phyloP scores from a whole-genome alignment of 2,888 invertebrate genomes.

The Dryocosmus kuriphilus region DNA sequence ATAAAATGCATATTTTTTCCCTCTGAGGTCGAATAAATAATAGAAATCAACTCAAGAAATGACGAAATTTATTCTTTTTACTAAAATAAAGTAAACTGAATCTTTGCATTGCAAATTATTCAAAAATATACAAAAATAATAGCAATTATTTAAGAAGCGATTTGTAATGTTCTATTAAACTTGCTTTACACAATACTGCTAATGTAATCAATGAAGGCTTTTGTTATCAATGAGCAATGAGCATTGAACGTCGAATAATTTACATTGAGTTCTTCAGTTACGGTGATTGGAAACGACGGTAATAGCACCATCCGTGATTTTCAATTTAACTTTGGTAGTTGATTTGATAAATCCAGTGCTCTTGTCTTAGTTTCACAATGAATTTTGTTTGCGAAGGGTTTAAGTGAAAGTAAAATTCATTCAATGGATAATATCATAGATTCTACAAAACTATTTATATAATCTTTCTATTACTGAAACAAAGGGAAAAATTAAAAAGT shows the following conservation, averaged over 20 bases:
- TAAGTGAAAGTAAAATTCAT: background rate
- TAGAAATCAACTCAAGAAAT: too few species aligned
- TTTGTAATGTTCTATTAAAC: background rate
- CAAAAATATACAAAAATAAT: background rate
- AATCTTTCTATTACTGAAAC: background rate
- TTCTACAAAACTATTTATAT: background rate
- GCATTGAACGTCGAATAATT: background rate
- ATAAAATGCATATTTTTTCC: too few species aligned
- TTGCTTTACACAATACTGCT: background rate
- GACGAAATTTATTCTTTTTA: too few species aligned
- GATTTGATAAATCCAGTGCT: background rate
- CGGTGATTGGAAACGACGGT: background rate
- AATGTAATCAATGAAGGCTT: background rate
- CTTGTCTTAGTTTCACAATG: background rate
- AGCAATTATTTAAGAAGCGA: background rate
- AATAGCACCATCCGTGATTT: background rate
- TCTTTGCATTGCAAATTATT: background rate
- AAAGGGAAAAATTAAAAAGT: background rate
- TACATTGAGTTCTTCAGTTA: background rate
- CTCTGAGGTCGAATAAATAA: too few species aligned
- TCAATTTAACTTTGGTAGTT: constrained; percentile 4
- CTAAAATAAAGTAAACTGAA: too few species aligned
- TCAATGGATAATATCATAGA: background rate
- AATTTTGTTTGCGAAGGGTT: background rate
- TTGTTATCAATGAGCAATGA: background rate